Percentiles rank a stretch among this genome's conserved stretches.
Conservation (phyloP, 2,797 vertebrate genomes). For the Alca torda region DNA sequence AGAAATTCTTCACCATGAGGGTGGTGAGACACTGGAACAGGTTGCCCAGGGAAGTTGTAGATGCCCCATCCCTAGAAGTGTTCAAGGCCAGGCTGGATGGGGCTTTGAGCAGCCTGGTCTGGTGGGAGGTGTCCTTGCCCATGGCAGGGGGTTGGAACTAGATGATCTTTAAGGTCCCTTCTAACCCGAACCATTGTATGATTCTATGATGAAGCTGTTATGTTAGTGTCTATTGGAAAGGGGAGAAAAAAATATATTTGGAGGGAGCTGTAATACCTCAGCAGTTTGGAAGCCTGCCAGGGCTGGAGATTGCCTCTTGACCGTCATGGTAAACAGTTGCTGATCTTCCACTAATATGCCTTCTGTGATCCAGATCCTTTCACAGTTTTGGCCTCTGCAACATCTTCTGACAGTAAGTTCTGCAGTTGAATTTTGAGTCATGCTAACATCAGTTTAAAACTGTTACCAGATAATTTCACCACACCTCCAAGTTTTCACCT, state of each 20-base stretch:
- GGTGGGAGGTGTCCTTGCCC: no score
- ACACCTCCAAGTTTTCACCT: neutral
- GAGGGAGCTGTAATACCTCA: neutral
- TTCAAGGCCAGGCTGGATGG: no score
- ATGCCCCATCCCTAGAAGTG: no score
- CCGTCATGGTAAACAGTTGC: neutral
- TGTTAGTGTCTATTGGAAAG: neutral
- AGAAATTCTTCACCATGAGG: no score
- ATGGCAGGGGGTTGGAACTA: no score
- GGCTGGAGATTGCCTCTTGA: neutral
- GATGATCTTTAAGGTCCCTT: no score
- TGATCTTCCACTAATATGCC: neutral
- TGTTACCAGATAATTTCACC: neutral
- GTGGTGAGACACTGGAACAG: no score
- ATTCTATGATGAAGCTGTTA: neutral
- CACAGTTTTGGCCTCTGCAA: neutral
- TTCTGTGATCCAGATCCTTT: neutral
- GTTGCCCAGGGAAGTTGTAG: no score
- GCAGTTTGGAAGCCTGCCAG: neutral
- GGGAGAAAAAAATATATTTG: neutral
- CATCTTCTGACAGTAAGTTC: neutral
- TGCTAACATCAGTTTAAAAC: neutral
- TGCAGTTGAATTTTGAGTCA: neutral
- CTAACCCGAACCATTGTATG: no score
- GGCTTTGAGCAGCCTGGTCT: no score